phyloP scores from a whole-genome alignment of 2,888 invertebrate genomes.

The Bellardia bayeri region DNA sequence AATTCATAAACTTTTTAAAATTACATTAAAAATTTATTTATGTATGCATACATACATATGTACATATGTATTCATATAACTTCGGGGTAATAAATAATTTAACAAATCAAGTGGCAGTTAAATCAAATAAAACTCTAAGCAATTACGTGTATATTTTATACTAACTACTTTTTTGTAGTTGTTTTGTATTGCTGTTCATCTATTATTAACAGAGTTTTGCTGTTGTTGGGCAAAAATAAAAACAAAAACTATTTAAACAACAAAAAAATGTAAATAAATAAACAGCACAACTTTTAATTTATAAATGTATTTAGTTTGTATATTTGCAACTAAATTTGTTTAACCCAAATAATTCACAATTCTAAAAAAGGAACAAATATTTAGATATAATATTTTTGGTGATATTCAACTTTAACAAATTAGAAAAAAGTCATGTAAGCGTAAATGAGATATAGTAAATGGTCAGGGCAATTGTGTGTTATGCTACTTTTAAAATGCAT shows the following conservation, averaged over 20 bases:
- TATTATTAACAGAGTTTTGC: slow-evolving; percentile 22
- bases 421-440: not conserved
- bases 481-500: not conserved
- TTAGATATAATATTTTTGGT: not conserved
- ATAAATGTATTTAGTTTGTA: slow-evolving; percentile 20
- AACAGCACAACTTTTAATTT: slow-evolving; percentile 37
- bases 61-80: not conserved
- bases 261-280: slow-evolving; percentile 1
- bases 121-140: slow-evolving; percentile 34
- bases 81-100: slow-evolving; percentile 26
- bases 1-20: not conserved
- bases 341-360: slow-evolving; percentile 53
- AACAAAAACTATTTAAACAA: not conserved
- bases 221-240: not conserved
- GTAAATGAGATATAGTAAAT: not conserved
- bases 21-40: not conserved
- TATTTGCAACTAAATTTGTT: slow-evolving; percentile 27
- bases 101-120: slow-evolving; percentile 17
- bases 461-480: not conserved
- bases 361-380: not conserved
- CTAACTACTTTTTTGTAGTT: not conserved
- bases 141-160: not conserved
- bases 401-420: slow-evolving; percentile 21
- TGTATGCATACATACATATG: not conserved
- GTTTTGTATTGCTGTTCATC: not conserved